Percentiles rank a stretch among this genome's conserved stretches.
Conservation (phyloP, 2,888 invertebrate species). For the Drosophila dives region DNA sequence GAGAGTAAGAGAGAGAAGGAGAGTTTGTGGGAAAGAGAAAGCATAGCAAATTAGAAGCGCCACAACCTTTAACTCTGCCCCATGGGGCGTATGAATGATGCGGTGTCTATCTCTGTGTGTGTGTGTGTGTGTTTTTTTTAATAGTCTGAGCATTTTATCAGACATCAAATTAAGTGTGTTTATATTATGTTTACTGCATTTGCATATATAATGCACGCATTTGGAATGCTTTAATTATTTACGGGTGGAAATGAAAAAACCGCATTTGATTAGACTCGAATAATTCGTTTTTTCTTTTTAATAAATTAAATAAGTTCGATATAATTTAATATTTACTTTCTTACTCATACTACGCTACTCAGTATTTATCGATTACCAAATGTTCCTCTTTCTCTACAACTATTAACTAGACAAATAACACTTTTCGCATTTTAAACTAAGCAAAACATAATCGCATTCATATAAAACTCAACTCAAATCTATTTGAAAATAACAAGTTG, state of each 20-base stretch:
- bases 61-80: conserved; percentile 14
- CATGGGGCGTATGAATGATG: conserved; percentile 33
- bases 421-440: not conserved
- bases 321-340: not conserved
- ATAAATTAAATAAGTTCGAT: not conserved
- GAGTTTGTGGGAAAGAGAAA: not conserved
- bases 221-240: conserved; percentile 20
- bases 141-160: conserved; percentile 11
- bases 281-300: not conserved
- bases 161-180: conserved; percentile 46
- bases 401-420: not conserved
- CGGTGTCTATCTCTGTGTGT: not conserved
- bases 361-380: not conserved
- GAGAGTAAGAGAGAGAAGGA: not conserved
- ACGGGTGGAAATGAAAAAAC: not conserved
- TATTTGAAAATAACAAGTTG: conserved; percentile 4
- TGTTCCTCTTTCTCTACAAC: not conserved
- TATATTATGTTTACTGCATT: conserved; percentile 41
- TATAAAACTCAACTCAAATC: conserved; percentile 4
- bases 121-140: conserved; percentile 8
- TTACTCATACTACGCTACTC: too few relatives aligned
- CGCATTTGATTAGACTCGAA: not conserved
- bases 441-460: not conserved
- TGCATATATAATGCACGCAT: conserved; percentile 22
- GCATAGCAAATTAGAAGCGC: not conserved